These are phyloP conservation scores for Thunnus maccoyii DNA, from an alignment of 2,113 vertebrate genomes.

Conservation along the genomic window DNA sequence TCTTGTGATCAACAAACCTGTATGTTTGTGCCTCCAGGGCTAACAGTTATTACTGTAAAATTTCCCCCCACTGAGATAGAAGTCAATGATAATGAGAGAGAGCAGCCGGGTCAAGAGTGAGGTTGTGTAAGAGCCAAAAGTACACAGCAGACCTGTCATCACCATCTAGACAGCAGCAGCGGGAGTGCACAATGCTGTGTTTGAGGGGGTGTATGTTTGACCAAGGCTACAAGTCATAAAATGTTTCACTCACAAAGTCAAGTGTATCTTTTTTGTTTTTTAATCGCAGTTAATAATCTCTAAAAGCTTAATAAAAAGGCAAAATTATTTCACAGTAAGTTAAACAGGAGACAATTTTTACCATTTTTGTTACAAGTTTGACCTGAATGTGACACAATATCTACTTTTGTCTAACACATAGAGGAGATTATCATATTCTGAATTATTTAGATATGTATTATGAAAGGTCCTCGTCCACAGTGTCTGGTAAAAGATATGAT, in stretches of 20 bases:
- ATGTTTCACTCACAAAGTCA: conserved; percentile 9
- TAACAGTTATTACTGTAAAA: conserved; percentile 16
- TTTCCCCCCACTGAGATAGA: conserved; percentile 30
- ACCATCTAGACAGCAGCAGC: conserved; percentile 9
- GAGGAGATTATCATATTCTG: background rate
- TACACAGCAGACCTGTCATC: conserved; percentile 59
- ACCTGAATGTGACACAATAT: background rate
- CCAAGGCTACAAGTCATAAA: conserved; percentile 19
- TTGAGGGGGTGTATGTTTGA: conserved; percentile 34
- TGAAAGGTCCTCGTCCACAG: background rate
- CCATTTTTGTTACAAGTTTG: background rate
- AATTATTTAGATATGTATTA: conserved; percentile 8
- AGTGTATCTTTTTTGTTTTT: background rate
- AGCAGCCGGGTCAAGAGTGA: conserved; percentile 10
- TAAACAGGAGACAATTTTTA: background rate
- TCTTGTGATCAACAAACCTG: conserved; percentile 17
- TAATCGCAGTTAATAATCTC: conserved; percentile 9
- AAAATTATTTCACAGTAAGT: background rate
- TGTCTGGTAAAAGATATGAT: background rate
- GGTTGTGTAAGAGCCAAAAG: conserved; percentile 60
- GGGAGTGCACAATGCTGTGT: conserved; percentile 8
- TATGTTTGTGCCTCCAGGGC: background rate
- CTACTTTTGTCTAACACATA: conserved; percentile 4
- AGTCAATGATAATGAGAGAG: conserved; percentile 34
- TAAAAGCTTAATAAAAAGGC: background rate